Base-by-base conservation (phyloP, 2,113 vertebrate species). In the Odocoileus virginianus region DNA sequence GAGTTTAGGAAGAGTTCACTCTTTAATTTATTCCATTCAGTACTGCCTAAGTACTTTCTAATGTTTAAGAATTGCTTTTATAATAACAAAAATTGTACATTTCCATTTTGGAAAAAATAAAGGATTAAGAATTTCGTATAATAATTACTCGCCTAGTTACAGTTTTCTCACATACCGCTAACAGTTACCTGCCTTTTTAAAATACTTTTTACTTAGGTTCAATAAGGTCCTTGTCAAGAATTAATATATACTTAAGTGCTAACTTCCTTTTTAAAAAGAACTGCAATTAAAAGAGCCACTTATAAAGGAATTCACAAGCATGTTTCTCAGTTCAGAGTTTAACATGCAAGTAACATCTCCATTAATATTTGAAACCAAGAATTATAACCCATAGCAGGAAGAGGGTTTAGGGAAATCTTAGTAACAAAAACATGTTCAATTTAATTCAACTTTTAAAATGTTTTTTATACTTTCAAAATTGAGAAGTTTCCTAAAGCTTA, bases 191-290 rank as follows among this genome's bases (percentile, higher is more conserved):
- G 97, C 94, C 95, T 98, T 98, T 98, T 98, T 97, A 96, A 97
- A 96, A 98, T 94, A 96, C 97, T 93, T 98, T 96, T 96, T 98
- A 93, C 97, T 94, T 92, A 89, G 97, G 81, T 98, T 98, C 97
- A 98, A 97, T 97, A 87, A 84, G 98, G 96, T 97, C 95, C 94
- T 98, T 98, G 98, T 98, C 98, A 98, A 98, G 98, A 98, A 96
- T 86, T 91, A 98, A 98, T 97, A 98, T 96, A 98, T 98, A 98
- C 96, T 96, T 98, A 93, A 98, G 94, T 98, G 96, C 97, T 98
- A 98, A 98, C 97, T 98, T 98, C 96, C 97, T 97, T 50, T 97
- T 91, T 95, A 89, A 97, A 98, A 98, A 97, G 98, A 98, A 89
- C 92, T 97, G 45, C 97, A 98, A 98, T 98, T 98, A 98, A 98